A percentile compares a stretch with the other conserved stretches of the same genome.
Evolutionary conservation across 2,797 vertebrate species (phyloP).

Genomic region (Rhinella marina): DNA sequence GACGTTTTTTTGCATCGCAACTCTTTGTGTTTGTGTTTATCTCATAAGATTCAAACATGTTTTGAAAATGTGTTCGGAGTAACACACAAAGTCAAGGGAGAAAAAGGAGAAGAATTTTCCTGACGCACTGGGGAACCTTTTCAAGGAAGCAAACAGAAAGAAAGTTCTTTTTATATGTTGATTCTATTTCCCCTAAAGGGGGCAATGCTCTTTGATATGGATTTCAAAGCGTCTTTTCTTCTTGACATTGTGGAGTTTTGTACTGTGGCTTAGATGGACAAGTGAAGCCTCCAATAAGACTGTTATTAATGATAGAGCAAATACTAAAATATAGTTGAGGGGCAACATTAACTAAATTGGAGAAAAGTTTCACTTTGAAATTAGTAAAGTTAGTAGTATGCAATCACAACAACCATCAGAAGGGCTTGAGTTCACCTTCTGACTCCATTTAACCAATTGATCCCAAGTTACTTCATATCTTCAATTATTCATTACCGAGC

Average conservation of each 20-base stretch:
- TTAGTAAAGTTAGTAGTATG: neutral
- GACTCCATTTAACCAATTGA: too few relatives aligned
- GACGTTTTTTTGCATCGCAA: neutral
- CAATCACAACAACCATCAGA: neutral
- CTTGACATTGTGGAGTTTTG: constrained; percentile 57
- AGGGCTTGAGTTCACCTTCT: too few relatives aligned
- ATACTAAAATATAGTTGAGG: neutral
- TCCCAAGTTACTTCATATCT: too few relatives aligned
- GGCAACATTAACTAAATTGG: neutral
- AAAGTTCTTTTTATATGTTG: constrained; percentile 60
- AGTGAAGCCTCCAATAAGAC: constrained; percentile 21
- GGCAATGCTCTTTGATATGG: constrained; percentile 55
- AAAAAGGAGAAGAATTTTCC: constrained; percentile 28
- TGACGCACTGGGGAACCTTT: constrained; percentile 48
- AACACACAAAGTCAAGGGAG: constrained; percentile 35
- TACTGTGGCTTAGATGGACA: constrained; percentile 45
- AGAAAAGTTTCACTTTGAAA: neutral
- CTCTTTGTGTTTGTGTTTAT: constrained; percentile 29
- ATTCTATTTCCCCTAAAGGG: constrained; percentile 60
- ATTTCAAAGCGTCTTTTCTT: constrained; percentile 58
- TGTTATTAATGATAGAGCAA: neutral
- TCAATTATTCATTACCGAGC: too few relatives aligned
- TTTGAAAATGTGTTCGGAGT: constrained; percentile 10
- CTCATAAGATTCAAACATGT: constrained; percentile 27
- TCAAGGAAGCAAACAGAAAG: constrained; percentile 55